Conservation (phyloP, 2,888 invertebrate species). For the Dione juno region DNA sequence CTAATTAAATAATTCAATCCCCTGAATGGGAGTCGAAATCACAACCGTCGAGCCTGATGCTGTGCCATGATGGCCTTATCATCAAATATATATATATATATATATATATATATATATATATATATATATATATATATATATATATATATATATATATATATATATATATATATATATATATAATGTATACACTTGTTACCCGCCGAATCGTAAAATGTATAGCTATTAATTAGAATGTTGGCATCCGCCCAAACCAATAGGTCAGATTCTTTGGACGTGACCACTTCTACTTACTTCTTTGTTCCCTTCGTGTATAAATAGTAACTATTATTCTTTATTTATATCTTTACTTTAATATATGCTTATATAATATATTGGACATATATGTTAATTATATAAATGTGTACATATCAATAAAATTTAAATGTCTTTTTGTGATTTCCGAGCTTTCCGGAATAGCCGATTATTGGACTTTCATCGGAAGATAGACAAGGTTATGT, state of each 20-base stretch:
- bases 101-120: too few species aligned
- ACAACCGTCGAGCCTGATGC: too few species aligned
- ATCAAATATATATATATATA: too few species aligned
- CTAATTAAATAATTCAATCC: too few species aligned
- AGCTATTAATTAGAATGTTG: constrained; percentile 60
- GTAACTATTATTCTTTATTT: background rate
- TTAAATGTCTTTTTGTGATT: too few species aligned
- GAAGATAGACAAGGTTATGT: too few species aligned
- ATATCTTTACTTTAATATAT: background rate
- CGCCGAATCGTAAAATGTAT: constrained; percentile 48
- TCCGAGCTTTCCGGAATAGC: too few species aligned
- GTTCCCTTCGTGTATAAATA: constrained; percentile 29
- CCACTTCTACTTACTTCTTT: constrained; percentile 34
- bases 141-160: background rate
- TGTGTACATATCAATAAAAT: too few species aligned
- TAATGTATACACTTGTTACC: constrained; percentile 36
- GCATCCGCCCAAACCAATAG: constrained; percentile 63
- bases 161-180: constrained; percentile 36
- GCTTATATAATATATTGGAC: background rate
- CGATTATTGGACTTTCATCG: too few species aligned
- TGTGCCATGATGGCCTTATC: too few species aligned
- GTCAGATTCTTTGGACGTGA: constrained; percentile 55
- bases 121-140: background rate
- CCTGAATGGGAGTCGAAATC: too few species aligned
- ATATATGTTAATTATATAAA: too few species aligned